phyloP scores from a whole-genome alignment of 2,888 invertebrate genomes.

The Caenorhabditis zanzibari region DNA sequence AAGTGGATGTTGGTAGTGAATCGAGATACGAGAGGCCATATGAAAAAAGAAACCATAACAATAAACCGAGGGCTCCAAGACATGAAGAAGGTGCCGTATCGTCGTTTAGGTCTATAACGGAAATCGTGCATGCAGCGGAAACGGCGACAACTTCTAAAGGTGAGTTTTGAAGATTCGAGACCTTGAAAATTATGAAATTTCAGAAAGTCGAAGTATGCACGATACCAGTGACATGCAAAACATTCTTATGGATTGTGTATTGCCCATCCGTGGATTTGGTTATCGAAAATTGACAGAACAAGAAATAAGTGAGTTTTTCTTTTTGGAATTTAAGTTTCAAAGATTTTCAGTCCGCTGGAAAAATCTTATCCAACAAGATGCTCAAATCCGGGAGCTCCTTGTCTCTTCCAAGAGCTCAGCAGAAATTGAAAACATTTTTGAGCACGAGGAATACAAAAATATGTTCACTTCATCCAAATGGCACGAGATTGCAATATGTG shows the following conservation, averaged over 20 bases:
- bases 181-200: neutral
- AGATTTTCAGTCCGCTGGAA: conserved; percentile 72
- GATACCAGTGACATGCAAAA: conserved; percentile 23
- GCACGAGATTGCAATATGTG: conserved; percentile 79
- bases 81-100: conserved; percentile 69
- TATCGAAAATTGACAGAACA: conserved; percentile 81
- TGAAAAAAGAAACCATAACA: conserved; percentile 11
- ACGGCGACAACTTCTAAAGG: conserved; percentile 62
- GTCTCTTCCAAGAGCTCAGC: conserved; percentile 62
- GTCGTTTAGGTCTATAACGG: conserved; percentile 80
- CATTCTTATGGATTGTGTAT: conserved; percentile 68
- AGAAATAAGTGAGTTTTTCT: conserved; percentile 78
- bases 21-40: conserved; percentile 17
- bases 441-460: conserved; percentile 75
- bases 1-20: conserved; percentile 56
- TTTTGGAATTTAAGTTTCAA: neutral
- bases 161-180: neutral
- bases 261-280: conserved; percentile 78
- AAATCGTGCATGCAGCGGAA: conserved; percentile 81
- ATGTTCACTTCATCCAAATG: conserved; percentile 80
- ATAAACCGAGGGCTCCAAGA: neutral
- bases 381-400: conserved; percentile 57
- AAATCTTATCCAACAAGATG: conserved; percentile 66
- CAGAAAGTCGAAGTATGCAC: conserved; percentile 11
- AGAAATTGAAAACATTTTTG: conserved; percentile 70